These are phyloP conservation scores for Drosophila navojoa DNA, from an alignment of 1,140 invertebrate species.

Conservation along the genomic window DNA sequence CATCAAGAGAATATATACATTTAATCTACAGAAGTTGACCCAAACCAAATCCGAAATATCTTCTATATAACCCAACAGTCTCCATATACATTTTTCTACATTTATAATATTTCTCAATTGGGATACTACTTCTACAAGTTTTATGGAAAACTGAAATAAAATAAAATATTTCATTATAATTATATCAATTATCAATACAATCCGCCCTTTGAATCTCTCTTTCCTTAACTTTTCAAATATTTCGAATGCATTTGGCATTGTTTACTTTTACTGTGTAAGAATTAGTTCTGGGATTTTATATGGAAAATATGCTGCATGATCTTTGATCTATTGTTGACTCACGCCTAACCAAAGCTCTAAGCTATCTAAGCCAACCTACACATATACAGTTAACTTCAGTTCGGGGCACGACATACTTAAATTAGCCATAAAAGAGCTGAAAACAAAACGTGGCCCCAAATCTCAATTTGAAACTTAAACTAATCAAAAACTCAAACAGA, in stretches of 20 bases:
- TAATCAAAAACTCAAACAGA: constrained; percentile 53
- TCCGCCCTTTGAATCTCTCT: too few relatives aligned
- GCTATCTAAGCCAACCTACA: constrained; percentile 31
- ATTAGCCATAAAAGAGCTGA: constrained; percentile 66
- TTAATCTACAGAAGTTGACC: too few relatives aligned
- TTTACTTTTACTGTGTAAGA: background rate
- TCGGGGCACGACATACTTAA: constrained; percentile 57
- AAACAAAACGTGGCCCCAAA: constrained; percentile 47
- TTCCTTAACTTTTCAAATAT: background rate
- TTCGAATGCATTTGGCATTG: background rate
- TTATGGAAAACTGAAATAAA: too few relatives aligned
- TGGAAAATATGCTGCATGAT: background rate
- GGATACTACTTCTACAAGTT: too few relatives aligned
- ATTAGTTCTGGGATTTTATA: background rate
- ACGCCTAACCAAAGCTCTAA: constrained; percentile 5
- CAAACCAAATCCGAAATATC: too few relatives aligned
- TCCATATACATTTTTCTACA: too few relatives aligned
- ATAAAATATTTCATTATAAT: too few relatives aligned
- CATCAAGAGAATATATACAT: too few relatives aligned
- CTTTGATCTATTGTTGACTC: constrained; percentile 12
- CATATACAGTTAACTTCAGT: constrained; percentile 7
- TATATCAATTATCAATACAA: too few relatives aligned
- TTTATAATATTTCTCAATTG: too few relatives aligned
- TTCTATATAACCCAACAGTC: too few relatives aligned
- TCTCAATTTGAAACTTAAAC: constrained; percentile 44